Evolutionary conservation across 2,113 vertebrate genomes (phyloP), one percentile per base, ranked within the genome.

Genomic region (Phycodurus eques): DNA sequence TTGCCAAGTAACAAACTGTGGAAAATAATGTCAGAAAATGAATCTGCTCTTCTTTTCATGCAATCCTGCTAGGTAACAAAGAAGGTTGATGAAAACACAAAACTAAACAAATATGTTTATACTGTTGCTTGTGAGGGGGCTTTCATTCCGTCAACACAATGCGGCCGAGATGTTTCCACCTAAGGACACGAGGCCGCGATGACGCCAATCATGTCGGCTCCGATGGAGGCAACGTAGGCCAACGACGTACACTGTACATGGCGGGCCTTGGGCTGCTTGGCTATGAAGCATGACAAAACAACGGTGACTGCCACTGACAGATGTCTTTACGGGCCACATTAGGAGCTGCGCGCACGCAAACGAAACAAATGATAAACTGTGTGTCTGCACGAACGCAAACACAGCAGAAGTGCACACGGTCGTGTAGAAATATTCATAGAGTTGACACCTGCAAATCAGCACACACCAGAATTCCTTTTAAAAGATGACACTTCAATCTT

Each of bases 301-400:
- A 92, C 84, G 81, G 87, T 93, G 92, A 94, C 92, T 87, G 82
- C 88, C 91, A 85, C 90, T 94, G 92, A 94, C 93, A 93, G 92
- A 93, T 90, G 90, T 92, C 91, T 93, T 93, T 92, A 93, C 93
- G 90, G 92, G 90, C 85, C 82, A 93, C 90, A 93, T 93, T 93
- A 93, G 88, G 83, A 91, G 89, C 82, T 87, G 80, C 64, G 84
- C 84, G 82, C 90, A 89, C 84, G 86, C 90, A 89, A 90, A 92
- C 79, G 80, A 87, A 91, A 92, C 91, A 92, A 88, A 92, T 87
- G 85, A 89, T 85, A 89, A 76, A 80, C 82, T 88, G 78, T 87
- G 85, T 68, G 42, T 82, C 83, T 87, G 86, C 88, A 89, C 82
- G 81, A 72, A 43, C 57, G 19, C 77, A 72, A 22, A 80, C 82